Conservation (phyloP, 2,888 invertebrate genomes). For the Agrotis ipsilon region DNA sequence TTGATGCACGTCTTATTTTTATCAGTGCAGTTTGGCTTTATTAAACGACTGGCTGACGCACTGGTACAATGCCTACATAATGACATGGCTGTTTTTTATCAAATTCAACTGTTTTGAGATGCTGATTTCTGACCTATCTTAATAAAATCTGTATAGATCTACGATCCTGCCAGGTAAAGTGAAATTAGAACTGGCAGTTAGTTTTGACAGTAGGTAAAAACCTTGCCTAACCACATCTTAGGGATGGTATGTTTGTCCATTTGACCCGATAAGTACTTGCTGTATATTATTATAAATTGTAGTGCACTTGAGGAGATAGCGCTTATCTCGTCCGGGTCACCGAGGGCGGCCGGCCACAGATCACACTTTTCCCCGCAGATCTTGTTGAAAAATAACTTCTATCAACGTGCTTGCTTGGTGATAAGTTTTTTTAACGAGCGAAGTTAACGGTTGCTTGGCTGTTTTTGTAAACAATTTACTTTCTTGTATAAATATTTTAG, state of each 20-base stretch:
- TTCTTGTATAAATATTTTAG: constrained; percentile 6
- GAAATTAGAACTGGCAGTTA: too few relatives aligned
- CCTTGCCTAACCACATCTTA: constrained; percentile 14
- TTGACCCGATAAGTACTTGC: constrained; percentile 48
- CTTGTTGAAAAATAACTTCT: constrained; percentile 67
- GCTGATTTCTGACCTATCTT: neutral
- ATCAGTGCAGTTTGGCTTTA: neutral
- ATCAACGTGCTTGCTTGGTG: constrained; percentile 39
- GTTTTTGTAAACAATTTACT: constrained; percentile 28
- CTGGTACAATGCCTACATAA: neutral
- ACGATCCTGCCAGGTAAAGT: too few relatives aligned
- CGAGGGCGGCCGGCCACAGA: constrained; percentile 63
- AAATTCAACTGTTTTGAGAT: constrained; percentile 1
- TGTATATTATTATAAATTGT: constrained; percentile 68
- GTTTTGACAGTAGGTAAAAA: too few relatives aligned
- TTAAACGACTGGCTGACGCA: neutral
- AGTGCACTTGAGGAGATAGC: constrained; percentile 76
- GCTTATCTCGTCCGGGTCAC: constrained; percentile 77
- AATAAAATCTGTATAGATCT: neutral
- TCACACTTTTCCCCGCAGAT: constrained; percentile 72
- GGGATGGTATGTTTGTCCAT: constrained; percentile 58
- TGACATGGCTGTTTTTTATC: neutral
- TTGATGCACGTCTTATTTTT: neutral
- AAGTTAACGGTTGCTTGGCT: constrained; percentile 5
- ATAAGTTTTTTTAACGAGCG: constrained; percentile 34